These are phyloP conservation scores for Morpho helenor DNA, from an alignment of 2,888 invertebrate species.

Conservation along the genomic window DNA sequence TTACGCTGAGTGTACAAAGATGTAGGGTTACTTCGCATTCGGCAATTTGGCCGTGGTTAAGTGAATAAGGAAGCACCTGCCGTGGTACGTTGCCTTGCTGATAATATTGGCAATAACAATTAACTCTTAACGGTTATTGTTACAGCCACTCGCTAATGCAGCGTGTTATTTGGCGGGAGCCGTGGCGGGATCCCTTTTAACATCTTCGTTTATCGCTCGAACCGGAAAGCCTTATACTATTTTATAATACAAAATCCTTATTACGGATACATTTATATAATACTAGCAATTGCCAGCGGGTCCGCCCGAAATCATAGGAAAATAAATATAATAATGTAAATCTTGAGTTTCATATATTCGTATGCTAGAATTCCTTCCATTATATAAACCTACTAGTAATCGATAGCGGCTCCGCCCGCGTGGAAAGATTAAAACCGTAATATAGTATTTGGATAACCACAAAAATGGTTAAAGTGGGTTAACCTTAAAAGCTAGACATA, in stretches of 20 bases:
- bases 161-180: slow-evolving; percentile 42
- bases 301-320: too few relatives aligned
- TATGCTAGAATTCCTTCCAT: too few relatives aligned
- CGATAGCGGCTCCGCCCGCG: too few relatives aligned
- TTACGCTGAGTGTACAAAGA: slow-evolving; percentile 10
- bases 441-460: too few relatives aligned
- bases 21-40: slow-evolving; percentile 20
- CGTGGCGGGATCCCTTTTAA: slow-evolving; percentile 31
- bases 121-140: slow-evolving; percentile 61
- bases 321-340: too few relatives aligned
- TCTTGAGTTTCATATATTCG: too few relatives aligned
- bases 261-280: too few relatives aligned
- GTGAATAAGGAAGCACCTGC: slow-evolving; percentile 34
- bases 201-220: slow-evolving; percentile 10
- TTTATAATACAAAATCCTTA: not conserved
- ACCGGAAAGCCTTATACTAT: not conserved
- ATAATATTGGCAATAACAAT: slow-evolving; percentile 58
- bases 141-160: slow-evolving; percentile 60
- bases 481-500: too few relatives aligned
- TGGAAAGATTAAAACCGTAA: too few relatives aligned
- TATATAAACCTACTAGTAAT: too few relatives aligned
- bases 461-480: too few relatives aligned
- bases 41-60: slow-evolving; percentile 28
- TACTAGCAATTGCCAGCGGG: too few relatives aligned
- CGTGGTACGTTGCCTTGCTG: slow-evolving; percentile 32